These are phyloP conservation scores for Euura lappo DNA, from an alignment of 1,140 invertebrate species.

Conservation along the genomic window DNA sequence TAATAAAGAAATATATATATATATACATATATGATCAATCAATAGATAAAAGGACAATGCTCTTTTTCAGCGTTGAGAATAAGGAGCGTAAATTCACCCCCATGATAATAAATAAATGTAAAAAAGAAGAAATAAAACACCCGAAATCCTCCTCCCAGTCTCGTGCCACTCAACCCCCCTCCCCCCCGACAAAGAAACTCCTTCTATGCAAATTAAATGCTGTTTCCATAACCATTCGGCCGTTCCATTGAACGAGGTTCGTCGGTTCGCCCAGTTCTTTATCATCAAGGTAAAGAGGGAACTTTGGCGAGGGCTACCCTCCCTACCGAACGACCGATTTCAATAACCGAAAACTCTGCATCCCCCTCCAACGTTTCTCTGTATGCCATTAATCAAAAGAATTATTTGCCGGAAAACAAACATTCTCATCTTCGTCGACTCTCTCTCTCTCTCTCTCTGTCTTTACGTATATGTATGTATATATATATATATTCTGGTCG, in stretches of 20 bases:
- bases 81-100: slow-evolving; percentile 26
- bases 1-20: slow-evolving; percentile 32
- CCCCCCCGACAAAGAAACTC: slow-evolving; percentile 55
- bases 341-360: slow-evolving; percentile 49
- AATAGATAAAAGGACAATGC: slow-evolving; percentile 62
- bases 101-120: not conserved
- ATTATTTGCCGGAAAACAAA: slow-evolving; percentile 40
- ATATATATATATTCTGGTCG: no score
- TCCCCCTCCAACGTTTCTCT: slow-evolving; percentile 18
- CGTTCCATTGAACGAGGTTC: slow-evolving; percentile 59
- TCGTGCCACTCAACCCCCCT: slow-evolving; percentile 26
- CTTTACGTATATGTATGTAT: not conserved
- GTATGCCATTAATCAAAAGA: slow-evolving; percentile 55
- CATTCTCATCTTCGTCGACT: slow-evolving; percentile 19
- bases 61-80: slow-evolving; percentile 50
- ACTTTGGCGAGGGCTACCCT: slow-evolving; percentile 51
- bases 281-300: slow-evolving; percentile 59
- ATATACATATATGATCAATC: slow-evolving; percentile 56
- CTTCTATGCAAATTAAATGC: slow-evolving; percentile 64
- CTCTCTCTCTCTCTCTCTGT: not conserved
- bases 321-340: slow-evolving; percentile 39
- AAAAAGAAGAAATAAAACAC: not conserved
- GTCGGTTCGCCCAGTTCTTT: slow-evolving; percentile 49
- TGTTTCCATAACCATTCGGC: slow-evolving; percentile 63
- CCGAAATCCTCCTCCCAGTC: slow-evolving; percentile 19